Evolutionary conservation across 2,797 vertebrate species (phyloP).

Genomic region (Cryptoblepharus egeriae): DNA sequence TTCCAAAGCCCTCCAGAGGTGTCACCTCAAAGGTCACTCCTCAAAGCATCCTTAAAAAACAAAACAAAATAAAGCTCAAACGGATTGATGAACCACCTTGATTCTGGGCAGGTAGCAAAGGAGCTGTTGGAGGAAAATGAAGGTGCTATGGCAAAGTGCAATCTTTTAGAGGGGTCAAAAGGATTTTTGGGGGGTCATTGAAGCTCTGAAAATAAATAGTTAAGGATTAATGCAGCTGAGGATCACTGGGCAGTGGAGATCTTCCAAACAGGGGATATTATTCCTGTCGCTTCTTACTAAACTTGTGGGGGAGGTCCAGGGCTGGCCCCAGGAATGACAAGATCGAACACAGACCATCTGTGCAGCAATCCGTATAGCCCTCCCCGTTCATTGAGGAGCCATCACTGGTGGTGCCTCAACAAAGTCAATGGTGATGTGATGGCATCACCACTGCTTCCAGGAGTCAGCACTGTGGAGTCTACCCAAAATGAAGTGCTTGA

Average conservation of each 20-base stretch:
- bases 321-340: too few relatives aligned
- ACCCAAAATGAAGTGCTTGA: too few relatives aligned
- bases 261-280: too few relatives aligned
- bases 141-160: slow-evolving; percentile 29
- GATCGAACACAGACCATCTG: too few relatives aligned
- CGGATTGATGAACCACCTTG: not conserved
- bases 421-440: too few relatives aligned
- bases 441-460: too few relatives aligned
- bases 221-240: not conserved
- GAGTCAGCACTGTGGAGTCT: too few relatives aligned
- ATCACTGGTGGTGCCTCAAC: too few relatives aligned
- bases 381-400: too few relatives aligned
- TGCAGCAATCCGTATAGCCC: too few relatives aligned
- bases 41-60: slow-evolving; percentile 34
- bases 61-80: not conserved
- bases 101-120: not conserved
- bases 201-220: not conserved
- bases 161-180: slow-evolving; percentile 39
- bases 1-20: not conserved
- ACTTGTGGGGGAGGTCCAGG: too few relatives aligned
- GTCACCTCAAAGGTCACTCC: slow-evolving; percentile 17
- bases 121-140: not conserved
- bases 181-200: not conserved
- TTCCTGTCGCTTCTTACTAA: too few relatives aligned
- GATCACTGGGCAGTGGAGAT: not conserved